Base-by-base conservation (phyloP, 2,797 vertebrate species). In the Enoplosus armatus region DNA sequence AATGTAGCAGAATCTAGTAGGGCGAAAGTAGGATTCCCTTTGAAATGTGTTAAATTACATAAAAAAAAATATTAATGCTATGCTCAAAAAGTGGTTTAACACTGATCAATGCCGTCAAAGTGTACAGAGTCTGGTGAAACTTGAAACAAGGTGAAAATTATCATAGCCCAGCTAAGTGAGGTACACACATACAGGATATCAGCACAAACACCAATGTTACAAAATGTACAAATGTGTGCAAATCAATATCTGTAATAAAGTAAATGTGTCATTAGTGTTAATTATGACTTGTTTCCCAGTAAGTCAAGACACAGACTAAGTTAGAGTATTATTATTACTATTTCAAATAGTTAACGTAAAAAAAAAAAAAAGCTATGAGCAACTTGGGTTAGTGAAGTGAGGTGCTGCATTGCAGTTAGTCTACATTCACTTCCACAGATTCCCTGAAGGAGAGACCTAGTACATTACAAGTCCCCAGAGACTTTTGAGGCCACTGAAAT, bases 211-310 rank as follows among this genome's bases (percentile, higher is more conserved):
- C 35, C 18, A 64, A 72, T 12, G 33, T 26, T 62, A 75, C 48
- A 75, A 82, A 61, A 74, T 55, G 33, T 80, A 73, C 59, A 82
- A n/a, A n/a, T n/a, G 59, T 69, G 74, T 89, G 82, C 72, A 90
- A 84, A 77, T 75, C 33, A 83, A 80, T 31, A 67, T 35, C 37
- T 59, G 59, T 39, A 48, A 72, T 64, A 56, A 61, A 48, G 56
- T 80, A 58, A 77, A 72, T 64, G 77, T 85, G 66, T 76, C 67
- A 53, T 90, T 93, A 87, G 92, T 93, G 92, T 93, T 87, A 29
- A 84, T 81, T 61, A 66, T 51, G 24, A 87, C 84, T 77, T 7
- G n/a, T 75, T 72, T 77, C 51, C 70, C 72, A 29, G 80, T 77
- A 74, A 59, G 61, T 75, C 58, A 35, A 65, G 66, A 55, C 72